phyloP scores from a whole-genome alignment of 2,113 vertebrate genomes.

The Scomber colias region DNA sequence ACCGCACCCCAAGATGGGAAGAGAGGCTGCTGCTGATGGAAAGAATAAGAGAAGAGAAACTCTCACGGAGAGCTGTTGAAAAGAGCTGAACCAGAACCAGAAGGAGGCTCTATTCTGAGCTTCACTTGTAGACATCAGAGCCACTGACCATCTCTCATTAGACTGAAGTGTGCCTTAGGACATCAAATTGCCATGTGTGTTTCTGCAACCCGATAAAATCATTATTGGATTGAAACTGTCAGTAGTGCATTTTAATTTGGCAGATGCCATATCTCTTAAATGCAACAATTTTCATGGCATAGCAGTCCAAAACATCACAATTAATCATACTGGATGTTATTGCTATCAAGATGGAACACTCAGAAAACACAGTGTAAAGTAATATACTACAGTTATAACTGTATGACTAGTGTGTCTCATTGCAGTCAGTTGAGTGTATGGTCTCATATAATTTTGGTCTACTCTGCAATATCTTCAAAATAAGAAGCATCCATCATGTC shows the following conservation, averaged over 20 bases:
- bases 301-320: neutral
- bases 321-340: too few relatives aligned
- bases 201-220: neutral
- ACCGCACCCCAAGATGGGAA: conserved; percentile 29
- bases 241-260: neutral
- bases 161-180: conserved; percentile 30
- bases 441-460: too few relatives aligned
- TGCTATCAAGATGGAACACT: too few relatives aligned
- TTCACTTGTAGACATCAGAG: neutral
- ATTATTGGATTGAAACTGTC: neutral
- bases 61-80: neutral
- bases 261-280: neutral
- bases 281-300: too few relatives aligned
- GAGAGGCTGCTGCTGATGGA: conserved; percentile 74
- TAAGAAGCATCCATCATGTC: neutral
- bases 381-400: neutral
- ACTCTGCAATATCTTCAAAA: neutral
- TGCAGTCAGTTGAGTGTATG: neutral
- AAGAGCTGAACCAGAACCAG: neutral
- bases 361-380: neutral
- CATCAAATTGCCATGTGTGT: conserved; percentile 9
- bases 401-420: neutral
- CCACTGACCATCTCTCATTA: neutral
- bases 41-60: neutral
- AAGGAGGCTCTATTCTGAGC: neutral